A percentile compares a stretch with the other conserved stretches of the same genome.
Conservation (phyloP, 2,797 vertebrate species). For the Molossus alvarezi region DNA sequence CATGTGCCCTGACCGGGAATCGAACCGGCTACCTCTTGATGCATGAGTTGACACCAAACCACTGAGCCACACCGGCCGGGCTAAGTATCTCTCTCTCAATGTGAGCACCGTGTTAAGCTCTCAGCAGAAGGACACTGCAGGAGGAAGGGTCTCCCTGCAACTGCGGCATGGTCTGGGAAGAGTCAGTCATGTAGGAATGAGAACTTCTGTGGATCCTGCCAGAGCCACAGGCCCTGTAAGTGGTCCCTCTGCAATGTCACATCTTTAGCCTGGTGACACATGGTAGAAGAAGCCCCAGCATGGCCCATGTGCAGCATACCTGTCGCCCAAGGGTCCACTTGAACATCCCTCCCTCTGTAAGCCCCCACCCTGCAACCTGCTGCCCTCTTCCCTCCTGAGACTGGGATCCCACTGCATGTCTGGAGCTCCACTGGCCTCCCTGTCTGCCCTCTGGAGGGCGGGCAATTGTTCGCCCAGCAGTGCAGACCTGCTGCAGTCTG, state of each 20-base stretch:
- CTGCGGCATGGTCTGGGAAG: not conserved
- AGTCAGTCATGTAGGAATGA: not conserved
- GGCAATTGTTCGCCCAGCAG: not conserved
- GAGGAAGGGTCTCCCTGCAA: not conserved
- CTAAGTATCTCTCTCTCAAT: not conserved
- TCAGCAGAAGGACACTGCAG: not conserved
- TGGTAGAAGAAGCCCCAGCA: not conserved
- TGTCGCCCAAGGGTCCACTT: not conserved
- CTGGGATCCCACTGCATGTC: not conserved
- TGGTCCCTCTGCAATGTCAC: too few species aligned
- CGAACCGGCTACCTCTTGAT: too few species aligned
- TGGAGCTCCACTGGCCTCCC: accelerated
- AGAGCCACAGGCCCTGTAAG: not conserved
- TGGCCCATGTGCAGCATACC: accelerated
- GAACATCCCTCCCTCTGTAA: not conserved
- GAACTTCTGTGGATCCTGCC: accelerated
- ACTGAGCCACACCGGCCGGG: too few species aligned
- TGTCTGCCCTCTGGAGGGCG: not conserved
- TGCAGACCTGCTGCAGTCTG: not conserved
- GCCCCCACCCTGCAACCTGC: not conserved
- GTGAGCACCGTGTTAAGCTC: not conserved
- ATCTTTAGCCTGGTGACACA: accelerated
- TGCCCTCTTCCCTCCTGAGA: not conserved
- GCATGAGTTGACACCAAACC: too few species aligned
- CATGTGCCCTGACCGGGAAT: too few species aligned